Conservation (phyloP, 2,113 vertebrate species). For the Cettia cetti region DNA sequence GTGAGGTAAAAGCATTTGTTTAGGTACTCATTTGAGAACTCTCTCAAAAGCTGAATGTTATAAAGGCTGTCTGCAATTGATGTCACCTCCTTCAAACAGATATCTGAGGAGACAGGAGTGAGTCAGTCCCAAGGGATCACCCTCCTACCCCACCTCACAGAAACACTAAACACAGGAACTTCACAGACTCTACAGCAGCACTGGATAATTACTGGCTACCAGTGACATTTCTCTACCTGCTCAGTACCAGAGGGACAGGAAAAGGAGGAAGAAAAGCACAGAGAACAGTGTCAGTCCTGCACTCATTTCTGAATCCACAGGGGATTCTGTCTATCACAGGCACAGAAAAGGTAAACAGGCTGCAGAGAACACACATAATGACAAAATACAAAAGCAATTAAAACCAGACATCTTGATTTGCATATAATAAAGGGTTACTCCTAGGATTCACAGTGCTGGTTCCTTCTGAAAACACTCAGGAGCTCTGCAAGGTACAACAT, state of each 20-base stretch:
- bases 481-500: not conserved
- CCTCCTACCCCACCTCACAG: not conserved
- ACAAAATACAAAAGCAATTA: not conserved
- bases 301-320: not conserved
- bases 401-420: not conserved
- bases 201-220: not conserved
- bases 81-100: slow-evolving; percentile 90
- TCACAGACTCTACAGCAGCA: not conserved
- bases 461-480: slow-evolving; percentile 1
- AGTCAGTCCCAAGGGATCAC: no score
- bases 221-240: not conserved
- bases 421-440: not conserved
- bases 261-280: not conserved
- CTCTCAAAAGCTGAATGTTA: slow-evolving; percentile 88
- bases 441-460: not conserved
- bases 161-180: not conserved
- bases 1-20: slow-evolving; percentile 90
- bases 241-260: not conserved
- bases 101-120: slow-evolving; percentile 71
- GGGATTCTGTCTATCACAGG: not conserved
- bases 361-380: not conserved
- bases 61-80: slow-evolving; percentile 91
- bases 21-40: slow-evolving; percentile 88
- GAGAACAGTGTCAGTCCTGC: not conserved
- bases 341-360: not conserved